These are phyloP conservation scores for Drosophila neonasuta DNA, from an alignment of 2,888 invertebrate species.

Conservation along the genomic window DNA sequence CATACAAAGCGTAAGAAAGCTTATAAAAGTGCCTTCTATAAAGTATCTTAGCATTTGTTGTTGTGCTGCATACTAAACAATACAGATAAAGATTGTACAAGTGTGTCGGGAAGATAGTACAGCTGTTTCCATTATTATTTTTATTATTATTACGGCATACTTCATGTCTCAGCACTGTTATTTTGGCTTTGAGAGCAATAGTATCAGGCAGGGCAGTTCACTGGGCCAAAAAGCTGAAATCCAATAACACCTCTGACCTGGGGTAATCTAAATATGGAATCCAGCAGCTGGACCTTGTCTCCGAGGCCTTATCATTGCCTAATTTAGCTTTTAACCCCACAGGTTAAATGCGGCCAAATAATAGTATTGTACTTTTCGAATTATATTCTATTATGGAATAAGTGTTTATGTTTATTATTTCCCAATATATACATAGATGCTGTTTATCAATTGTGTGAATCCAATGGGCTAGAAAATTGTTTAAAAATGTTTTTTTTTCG, in stretches of 20 bases:
- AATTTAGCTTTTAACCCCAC: slow-evolving; percentile 6
- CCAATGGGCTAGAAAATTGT: slow-evolving; percentile 44
- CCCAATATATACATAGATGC: not conserved
- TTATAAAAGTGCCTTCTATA: not conserved
- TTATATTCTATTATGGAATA: not conserved
- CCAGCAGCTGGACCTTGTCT: slow-evolving; percentile 1
- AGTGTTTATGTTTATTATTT: not conserved
- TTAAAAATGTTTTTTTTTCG: slow-evolving; percentile 12
- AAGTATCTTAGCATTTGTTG: slow-evolving; percentile 7
- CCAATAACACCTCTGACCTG: not conserved
- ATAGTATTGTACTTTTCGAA: not conserved
- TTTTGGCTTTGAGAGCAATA: slow-evolving; percentile 5
- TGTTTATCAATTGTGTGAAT: slow-evolving; percentile 33
- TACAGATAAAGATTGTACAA: slow-evolving; percentile 47
- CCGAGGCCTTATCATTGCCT: slow-evolving; percentile 1
- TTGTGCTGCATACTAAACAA: slow-evolving; percentile 10
- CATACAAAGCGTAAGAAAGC: not conserved
- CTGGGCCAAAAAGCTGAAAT: slow-evolving; percentile 4
- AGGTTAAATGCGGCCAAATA: not conserved
- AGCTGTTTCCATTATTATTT: slow-evolving; percentile 7
- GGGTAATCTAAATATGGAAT: slow-evolving; percentile 5
- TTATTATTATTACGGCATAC: slow-evolving; percentile 9
- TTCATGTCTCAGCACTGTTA: slow-evolving; percentile 1
- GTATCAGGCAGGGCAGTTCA: not conserved
- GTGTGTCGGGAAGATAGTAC: slow-evolving; percentile 12